These are phyloP conservation scores for Phaethornis superciliosus DNA, from an alignment of 2,113 vertebrate species.

Conservation along the genomic window DNA sequence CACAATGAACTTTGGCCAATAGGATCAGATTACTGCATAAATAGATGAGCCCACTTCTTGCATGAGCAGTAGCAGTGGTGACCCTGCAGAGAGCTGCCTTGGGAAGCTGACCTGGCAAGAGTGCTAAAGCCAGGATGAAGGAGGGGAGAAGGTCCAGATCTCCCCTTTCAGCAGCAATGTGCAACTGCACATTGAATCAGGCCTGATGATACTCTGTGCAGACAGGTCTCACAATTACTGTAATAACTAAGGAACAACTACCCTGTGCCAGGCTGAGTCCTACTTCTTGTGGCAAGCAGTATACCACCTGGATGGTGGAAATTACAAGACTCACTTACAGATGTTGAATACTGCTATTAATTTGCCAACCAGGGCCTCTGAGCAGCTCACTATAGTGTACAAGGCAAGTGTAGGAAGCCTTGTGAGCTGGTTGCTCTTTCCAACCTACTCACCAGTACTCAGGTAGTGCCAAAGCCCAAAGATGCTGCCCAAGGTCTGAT, in stretches of 20 bases:
- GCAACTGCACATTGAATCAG: not conserved
- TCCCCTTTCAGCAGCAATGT: not conserved
- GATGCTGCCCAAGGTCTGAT: not conserved
- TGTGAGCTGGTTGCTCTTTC: not conserved
- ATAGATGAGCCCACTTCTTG: not conserved
- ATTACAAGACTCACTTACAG: not conserved
- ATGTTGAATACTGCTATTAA: not conserved
- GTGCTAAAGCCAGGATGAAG: not conserved
- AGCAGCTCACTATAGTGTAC: not conserved
- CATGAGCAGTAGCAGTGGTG: not conserved
- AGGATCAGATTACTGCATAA: slow-evolving; percentile 22
- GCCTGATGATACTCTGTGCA: not conserved
- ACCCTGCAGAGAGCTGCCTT: not conserved
- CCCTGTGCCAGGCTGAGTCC: not conserved
- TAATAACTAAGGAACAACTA: not conserved
- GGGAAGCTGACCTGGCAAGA: not conserved
- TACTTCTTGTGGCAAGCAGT: not conserved
- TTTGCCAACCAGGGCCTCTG: not conserved
- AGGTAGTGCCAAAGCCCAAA: not conserved
- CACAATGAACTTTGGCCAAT: slow-evolving; percentile 30
- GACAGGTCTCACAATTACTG: not conserved
- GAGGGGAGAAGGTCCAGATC: not conserved
- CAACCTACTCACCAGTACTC: not conserved
- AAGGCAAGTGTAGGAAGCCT: not conserved
- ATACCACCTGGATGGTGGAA: not conserved